A percentile compares a stretch with the other conserved stretches of the same genome.
Conservation (phyloP, 2,113 vertebrate species). For the Aptenodytes patagonicus region DNA sequence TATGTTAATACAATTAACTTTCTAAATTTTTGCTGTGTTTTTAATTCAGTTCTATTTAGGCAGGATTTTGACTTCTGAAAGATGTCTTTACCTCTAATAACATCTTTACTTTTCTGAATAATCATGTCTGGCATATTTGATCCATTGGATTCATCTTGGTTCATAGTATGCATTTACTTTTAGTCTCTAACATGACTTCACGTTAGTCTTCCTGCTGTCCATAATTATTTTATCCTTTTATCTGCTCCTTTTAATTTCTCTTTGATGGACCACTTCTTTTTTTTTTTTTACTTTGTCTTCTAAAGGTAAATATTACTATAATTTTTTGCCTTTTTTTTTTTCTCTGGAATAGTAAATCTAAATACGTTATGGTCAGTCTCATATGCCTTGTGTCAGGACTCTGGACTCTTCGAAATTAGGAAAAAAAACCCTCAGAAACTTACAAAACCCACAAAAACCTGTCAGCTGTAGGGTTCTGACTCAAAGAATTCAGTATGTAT, state of each 20-base stretch:
- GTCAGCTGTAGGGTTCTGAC: not conserved
- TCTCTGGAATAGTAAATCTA: not conserved
- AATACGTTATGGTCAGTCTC: not conserved
- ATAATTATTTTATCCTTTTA: not conserved
- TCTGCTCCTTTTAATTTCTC: not conserved
- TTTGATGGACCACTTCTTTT: not conserved
- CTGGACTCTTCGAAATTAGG: not conserved
- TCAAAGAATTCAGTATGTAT: not conserved
- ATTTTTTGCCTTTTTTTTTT: not conserved
- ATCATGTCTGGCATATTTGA: not conserved
- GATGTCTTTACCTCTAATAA: not conserved
- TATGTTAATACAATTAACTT: not conserved
- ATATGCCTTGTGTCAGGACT: not conserved
- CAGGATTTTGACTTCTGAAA: not conserved
- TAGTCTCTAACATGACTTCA: not conserved
- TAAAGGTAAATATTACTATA: not conserved
- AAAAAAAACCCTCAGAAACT: not conserved
- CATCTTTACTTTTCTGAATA: not conserved
- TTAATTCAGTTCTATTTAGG: not conserved
- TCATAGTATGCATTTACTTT: not conserved
- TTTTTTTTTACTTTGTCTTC: not conserved
- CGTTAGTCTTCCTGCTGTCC: not conserved
- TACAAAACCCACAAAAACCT: not conserved
- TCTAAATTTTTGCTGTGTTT: not conserved
- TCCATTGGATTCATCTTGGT: not conserved